Base-by-base conservation (phyloP, 1,140 invertebrate species). In the Orchestia grillus region DNA sequence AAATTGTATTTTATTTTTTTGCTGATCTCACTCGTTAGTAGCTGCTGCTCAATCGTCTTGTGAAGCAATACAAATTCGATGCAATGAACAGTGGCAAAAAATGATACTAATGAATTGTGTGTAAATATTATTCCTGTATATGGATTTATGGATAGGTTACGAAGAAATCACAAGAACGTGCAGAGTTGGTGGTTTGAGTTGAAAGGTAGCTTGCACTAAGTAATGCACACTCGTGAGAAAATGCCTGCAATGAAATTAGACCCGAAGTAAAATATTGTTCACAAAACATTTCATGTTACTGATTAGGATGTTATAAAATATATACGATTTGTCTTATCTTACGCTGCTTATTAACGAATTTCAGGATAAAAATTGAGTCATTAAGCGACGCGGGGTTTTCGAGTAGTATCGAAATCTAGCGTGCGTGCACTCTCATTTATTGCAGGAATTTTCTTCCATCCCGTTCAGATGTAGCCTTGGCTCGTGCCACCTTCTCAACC, bases 401-500 rank as follows among this genome's bases (percentile, higher is more conserved):
- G 36, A 23, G 62, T 77, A 77, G 62, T 36, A 77, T 77, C 28
- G 28, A 77, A 77, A 77, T 53, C 15, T 36, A 36, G 62, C 19
- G 47, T 77, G 36, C 11, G 62, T 77, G 62, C 15, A 43, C n/a
- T 42, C 36, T 4, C 28, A 44, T 47, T 94, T 45, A 94, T 44
- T 94, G 92, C 92, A 94, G 43, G 40, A 45, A n/a, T 94, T 44
- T 94, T 94, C 92, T 44, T 45, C 41, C 44, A 94, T 45, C 40
- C 40, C 92, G 41, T 45, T 94, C 43, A 45, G 92, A 94, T 44
- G 88, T 44, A 94, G 92, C 92, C 44, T 45, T 44, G 92, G 43
- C 92, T 45, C 92, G 92, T 94, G 92, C 43, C 92, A n/a, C 43
- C 43, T 44, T 94, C 44, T 47, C 92, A 44, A 44, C 43, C 92